A percentile compares a stretch with the other conserved stretches of the same genome.
phyloP scores from a whole-genome alignment of 2,888 invertebrate genomes.

The Eupithecia subumbrata region DNA sequence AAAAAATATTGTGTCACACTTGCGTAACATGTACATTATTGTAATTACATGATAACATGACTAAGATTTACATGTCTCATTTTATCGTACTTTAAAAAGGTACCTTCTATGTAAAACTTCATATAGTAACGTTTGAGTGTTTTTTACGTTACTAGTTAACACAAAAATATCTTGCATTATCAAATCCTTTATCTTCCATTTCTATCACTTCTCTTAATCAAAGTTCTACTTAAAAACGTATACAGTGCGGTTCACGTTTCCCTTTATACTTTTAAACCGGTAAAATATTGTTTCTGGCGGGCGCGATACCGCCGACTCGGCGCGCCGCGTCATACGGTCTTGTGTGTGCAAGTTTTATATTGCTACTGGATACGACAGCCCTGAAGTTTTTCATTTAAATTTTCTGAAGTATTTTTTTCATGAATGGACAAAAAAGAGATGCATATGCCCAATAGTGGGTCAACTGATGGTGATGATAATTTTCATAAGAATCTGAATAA shows the following conservation, averaged over 20 bases:
- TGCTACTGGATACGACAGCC: slow-evolving; percentile 45
- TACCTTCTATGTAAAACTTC: too few species aligned
- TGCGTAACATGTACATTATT: too few species aligned
- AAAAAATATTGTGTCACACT: neutral
- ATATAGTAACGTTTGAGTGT: neutral
- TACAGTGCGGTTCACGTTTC: slow-evolving; percentile 54
- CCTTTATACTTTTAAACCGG: slow-evolving; percentile 75
- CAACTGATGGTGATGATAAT: neutral
- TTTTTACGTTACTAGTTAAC: neutral
- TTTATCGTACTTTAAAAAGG: too few species aligned
- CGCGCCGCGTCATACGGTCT: slow-evolving; percentile 51
- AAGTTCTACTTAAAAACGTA: slow-evolving; percentile 14
- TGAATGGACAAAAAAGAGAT: too few species aligned
- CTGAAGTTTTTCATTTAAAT: too few species aligned
- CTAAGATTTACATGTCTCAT: too few species aligned
- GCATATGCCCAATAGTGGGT: neutral
- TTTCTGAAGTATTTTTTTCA: too few species aligned
- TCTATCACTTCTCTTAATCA: neutral
- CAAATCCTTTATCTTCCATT: too few species aligned
- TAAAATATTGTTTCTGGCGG: slow-evolving; percentile 78
- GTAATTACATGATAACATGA: too few species aligned
- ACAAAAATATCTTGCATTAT: neutral
- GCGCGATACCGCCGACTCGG: slow-evolving; percentile 71
- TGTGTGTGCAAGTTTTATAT: slow-evolving; percentile 45
- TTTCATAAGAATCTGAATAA: neutral